phyloP scores from a whole-genome alignment of 2,888 invertebrate genomes.

The Vesta saturnalis region DNA sequence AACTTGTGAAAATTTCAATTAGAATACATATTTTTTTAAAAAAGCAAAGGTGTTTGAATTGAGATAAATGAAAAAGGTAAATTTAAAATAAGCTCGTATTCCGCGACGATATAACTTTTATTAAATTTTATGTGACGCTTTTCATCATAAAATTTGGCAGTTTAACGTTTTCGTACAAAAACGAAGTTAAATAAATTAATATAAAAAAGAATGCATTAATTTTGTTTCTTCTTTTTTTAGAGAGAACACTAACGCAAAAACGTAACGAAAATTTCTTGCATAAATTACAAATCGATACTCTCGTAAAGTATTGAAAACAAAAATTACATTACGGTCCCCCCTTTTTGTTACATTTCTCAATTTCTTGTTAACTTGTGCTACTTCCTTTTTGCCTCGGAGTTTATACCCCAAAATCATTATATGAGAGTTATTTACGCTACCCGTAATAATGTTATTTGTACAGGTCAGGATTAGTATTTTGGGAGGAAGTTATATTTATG shows the following conservation, averaged over 20 bases:
- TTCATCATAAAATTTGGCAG: conserved; percentile 1
- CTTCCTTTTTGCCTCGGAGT: background rate
- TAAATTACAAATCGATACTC: background rate
- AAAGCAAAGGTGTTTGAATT: background rate
- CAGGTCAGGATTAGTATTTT: conserved; percentile 1
- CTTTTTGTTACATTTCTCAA: background rate
- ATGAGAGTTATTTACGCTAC: conserved; percentile 2
- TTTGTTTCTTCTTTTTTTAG: background rate
- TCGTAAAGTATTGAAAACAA: background rate
- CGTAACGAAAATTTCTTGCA: background rate
- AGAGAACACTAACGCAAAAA: background rate
- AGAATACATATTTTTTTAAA: background rate
- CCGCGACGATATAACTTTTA: background rate
- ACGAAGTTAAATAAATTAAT: background rate
- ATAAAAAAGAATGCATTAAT: background rate
- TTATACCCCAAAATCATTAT: background rate
- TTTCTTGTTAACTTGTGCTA: conserved; percentile 2
- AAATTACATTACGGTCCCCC: conserved; percentile 1
- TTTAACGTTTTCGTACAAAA: background rate
- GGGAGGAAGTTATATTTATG: background rate
- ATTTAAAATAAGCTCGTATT: conserved; percentile 1
- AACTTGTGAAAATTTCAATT: background rate
- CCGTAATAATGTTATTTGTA: background rate
- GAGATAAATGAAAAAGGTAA: background rate
- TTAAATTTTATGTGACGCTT: conserved; percentile 1